These are phyloP conservation scores for Bombus superbus DNA, from an alignment of 1,140 invertebrate species.

Conservation along the genomic window DNA sequence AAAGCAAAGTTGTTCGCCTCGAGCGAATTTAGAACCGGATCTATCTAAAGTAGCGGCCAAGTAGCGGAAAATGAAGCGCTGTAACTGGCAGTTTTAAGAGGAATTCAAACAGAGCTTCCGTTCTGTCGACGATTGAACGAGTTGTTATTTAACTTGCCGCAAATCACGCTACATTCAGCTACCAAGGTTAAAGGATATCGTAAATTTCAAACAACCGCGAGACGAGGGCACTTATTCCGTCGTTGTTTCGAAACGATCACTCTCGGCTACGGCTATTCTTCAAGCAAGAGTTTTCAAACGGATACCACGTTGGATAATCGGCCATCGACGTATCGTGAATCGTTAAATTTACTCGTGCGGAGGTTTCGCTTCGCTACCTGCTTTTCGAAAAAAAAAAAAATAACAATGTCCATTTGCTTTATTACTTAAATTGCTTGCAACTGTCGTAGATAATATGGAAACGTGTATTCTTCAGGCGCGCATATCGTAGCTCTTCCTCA, in stretches of 20 bases:
- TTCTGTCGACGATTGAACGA: constrained; percentile 12
- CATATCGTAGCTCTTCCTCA: too few relatives aligned
- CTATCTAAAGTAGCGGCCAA: neutral
- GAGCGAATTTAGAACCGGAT: neutral
- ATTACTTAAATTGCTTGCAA: too few relatives aligned
- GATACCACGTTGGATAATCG: neutral
- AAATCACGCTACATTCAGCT: constrained; percentile 4
- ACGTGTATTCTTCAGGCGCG: too few relatives aligned
- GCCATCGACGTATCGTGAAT: neutral
- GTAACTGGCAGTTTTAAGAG: constrained; percentile 40
- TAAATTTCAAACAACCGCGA: neutral
- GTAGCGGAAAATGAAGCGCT: constrained; percentile 25
- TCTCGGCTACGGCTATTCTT: neutral
- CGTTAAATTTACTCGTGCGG: neutral
- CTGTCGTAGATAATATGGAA: too few relatives aligned
- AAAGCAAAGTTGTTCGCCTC: neutral
- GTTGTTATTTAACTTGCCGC: constrained; percentile 39
- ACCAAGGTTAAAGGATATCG: constrained; percentile 25
- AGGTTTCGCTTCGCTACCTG: too few relatives aligned
- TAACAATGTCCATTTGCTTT: too few relatives aligned
- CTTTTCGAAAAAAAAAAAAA: too few relatives aligned
- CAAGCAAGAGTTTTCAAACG: neutral
- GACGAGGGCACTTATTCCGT: neutral
- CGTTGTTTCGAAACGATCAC: constrained; percentile 13
- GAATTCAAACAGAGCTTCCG: constrained; percentile 32